These are phyloP conservation scores for Mesembrinibis cayennensis DNA, from an alignment of 2,113 vertebrate species.

Conservation along the genomic window DNA sequence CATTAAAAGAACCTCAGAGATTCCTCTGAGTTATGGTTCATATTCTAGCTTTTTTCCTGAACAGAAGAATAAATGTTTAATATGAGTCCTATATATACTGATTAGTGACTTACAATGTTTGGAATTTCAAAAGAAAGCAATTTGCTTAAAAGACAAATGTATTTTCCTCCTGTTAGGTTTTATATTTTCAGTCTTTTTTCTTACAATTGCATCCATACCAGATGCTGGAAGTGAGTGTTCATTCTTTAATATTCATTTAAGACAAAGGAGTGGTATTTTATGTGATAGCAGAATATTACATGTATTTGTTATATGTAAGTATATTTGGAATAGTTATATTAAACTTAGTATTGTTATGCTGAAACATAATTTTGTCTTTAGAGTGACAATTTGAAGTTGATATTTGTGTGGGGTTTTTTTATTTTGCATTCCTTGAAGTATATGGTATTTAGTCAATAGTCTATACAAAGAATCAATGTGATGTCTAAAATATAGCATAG, in stretches of 20 bases:
- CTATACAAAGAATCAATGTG: background rate
- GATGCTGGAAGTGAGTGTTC: background rate
- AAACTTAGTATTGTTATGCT: background rate
- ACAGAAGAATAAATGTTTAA: background rate
- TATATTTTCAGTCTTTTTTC: background rate
- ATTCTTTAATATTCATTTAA: background rate
- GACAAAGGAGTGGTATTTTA: background rate
- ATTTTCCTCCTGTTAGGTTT: background rate
- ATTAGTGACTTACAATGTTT: background rate
- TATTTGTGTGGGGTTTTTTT: background rate
- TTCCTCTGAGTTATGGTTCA: background rate
- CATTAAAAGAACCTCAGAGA: background rate
- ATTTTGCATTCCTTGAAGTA: background rate
- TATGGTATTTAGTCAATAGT: background rate
- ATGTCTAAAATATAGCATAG: background rate
- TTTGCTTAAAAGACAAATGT: background rate
- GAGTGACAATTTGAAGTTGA: background rate
- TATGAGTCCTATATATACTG: background rate
- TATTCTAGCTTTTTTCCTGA: background rate
- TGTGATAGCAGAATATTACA: background rate
- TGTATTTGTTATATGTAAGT: background rate
- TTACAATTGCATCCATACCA: background rate
- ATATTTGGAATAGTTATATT: background rate
- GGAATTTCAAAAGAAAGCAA: background rate
- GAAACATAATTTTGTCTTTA: background rate